These are phyloP conservation scores for Strigamia crassipes DNA, from an alignment of 2,888 invertebrate species.

Conservation along the genomic window DNA sequence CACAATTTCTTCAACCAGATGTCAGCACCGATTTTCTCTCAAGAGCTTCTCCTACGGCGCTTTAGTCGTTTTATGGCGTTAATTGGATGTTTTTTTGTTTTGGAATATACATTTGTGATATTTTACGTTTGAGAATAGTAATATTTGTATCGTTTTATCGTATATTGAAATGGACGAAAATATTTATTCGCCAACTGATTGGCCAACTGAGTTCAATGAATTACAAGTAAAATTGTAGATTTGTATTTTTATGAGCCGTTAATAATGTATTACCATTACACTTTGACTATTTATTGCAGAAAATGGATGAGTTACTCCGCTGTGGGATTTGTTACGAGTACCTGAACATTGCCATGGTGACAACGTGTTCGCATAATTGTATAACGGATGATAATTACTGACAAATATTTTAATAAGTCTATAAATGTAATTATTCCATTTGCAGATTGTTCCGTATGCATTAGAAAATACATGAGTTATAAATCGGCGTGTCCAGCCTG, in stretches of 20 bases:
- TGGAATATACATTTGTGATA: no score
- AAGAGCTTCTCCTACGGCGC: no score
- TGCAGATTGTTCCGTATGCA: conserved; percentile 64
- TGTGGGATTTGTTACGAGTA: conserved; percentile 64
- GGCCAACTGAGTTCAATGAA: conserved; percentile 46
- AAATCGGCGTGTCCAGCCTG: conserved; percentile 63
- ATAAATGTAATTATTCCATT: conserved; percentile 50
- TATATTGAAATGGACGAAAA: neutral
- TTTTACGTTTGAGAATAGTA: no score
- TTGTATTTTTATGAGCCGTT: neutral
- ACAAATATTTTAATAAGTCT: neutral
- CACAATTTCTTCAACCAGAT: neutral
- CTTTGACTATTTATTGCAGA: conserved; percentile 56
- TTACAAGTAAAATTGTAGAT: conserved; percentile 43
- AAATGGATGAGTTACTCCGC: conserved; percentile 60
- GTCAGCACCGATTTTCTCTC: neutral
- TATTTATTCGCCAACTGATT: neutral
- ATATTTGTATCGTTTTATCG: neutral
- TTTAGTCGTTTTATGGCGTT: neutral
- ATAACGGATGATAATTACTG: conserved; percentile 53
- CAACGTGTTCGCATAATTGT: conserved; percentile 64
- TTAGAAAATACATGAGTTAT: conserved; percentile 62
- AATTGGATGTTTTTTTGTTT: neutral
- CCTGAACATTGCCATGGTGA: conserved; percentile 62
- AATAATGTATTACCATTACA: neutral